These are phyloP conservation scores for Excalfactoria chinensis DNA, from an alignment of 2,113 vertebrate species.

Conservation along the genomic window DNA sequence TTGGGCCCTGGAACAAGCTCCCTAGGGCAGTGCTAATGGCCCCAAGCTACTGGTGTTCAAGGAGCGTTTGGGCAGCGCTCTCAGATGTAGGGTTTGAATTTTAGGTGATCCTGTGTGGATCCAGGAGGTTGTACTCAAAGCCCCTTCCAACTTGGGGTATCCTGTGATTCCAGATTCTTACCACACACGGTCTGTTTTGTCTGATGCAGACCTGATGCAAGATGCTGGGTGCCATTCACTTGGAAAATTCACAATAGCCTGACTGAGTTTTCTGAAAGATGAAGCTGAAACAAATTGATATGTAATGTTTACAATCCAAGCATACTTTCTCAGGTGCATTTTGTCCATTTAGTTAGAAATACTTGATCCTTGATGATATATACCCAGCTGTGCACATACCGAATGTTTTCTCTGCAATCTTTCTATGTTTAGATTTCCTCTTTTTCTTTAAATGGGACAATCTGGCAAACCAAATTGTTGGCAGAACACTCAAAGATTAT, in stretches of 20 bases:
- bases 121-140: background rate
- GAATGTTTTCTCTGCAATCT: background rate
- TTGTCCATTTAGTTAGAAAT: background rate
- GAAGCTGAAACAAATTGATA: background rate
- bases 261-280: background rate
- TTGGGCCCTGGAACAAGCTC: background rate
- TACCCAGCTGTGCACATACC: background rate
- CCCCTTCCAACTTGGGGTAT: background rate
- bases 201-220: background rate
- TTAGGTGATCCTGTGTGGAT: background rate
- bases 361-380: background rate
- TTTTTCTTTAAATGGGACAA: background rate
- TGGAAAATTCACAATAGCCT: background rate
- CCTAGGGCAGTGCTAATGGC: background rate
- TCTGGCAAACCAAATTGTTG: background rate
- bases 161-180: background rate
- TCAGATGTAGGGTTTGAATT: background rate
- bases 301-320: background rate
- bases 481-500: background rate
- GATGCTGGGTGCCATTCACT: background rate
- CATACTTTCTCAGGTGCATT: fast-evolving
- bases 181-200: background rate
- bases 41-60: background rate
- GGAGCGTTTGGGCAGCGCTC: background rate
- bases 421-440: background rate